Conservation (phyloP, 2,113 vertebrate species). For the Tonatia bakeri region DNA sequence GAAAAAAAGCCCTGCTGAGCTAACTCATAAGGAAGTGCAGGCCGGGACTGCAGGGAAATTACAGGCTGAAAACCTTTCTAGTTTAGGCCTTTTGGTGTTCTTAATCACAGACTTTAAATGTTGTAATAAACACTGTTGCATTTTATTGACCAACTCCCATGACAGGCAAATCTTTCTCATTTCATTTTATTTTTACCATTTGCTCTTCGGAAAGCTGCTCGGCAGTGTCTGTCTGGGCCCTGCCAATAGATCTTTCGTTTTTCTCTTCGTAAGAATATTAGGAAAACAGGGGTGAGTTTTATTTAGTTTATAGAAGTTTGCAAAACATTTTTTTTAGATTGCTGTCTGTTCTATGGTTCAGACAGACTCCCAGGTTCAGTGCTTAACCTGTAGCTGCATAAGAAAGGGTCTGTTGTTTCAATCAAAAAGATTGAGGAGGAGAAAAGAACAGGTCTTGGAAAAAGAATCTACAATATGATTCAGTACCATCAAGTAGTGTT, state of each 20-base stretch:
- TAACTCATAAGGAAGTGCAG: slow-evolving; percentile 86
- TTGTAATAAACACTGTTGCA: slow-evolving; percentile 87
- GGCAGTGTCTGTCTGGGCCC: slow-evolving; percentile 11
- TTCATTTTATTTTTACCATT: slow-evolving; percentile 80
- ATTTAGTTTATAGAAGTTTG: slow-evolving; percentile 46
- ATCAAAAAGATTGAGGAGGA: neutral
- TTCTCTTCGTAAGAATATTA: slow-evolving; percentile 62
- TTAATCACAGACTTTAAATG: slow-evolving; percentile 89
- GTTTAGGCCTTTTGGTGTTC: slow-evolving; percentile 86
- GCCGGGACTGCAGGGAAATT: slow-evolving; percentile 86
- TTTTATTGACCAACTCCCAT: slow-evolving; percentile 85
- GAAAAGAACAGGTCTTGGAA: neutral
- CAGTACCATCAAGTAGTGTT: neutral
- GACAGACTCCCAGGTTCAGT: neutral
- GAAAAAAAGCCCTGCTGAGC: slow-evolving; percentile 83
- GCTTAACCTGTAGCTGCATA: neutral
- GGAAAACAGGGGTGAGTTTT: slow-evolving; percentile 45
- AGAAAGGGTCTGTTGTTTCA: neutral
- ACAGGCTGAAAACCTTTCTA: slow-evolving; percentile 87
- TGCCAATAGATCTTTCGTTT: slow-evolving; percentile 63
- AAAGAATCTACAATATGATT: neutral
- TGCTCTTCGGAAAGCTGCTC: slow-evolving; percentile 65
- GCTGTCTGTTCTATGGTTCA: neutral
- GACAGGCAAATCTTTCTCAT: slow-evolving; percentile 81
- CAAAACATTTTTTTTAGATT: neutral